phyloP scores from a whole-genome alignment of 2,113 vertebrate species.

The Podocnemis expansa region DNA sequence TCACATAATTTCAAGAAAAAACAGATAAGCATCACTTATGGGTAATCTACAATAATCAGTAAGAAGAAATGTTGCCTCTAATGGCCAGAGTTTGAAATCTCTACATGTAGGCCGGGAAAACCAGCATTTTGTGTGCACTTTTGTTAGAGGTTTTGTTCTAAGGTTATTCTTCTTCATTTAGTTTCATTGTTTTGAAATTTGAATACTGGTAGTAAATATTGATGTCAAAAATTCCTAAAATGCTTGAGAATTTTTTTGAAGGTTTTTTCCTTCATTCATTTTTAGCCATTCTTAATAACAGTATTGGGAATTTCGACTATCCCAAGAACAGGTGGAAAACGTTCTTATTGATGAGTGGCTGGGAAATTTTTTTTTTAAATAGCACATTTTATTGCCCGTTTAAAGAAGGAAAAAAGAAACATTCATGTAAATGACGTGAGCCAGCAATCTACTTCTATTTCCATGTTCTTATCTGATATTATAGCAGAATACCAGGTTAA shows the following conservation, averaged over 20 bases:
- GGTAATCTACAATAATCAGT: constrained; percentile 75
- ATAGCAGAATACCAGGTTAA: neutral
- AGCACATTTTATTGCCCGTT: neutral
- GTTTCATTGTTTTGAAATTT: constrained; percentile 4
- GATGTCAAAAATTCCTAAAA: neutral
- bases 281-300: neutral
- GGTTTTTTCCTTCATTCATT: neutral
- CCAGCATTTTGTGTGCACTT: neutral
- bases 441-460: neutral
- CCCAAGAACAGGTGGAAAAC: neutral
- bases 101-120: constrained; percentile 16
- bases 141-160: neutral
- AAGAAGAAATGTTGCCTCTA: constrained; percentile 51
- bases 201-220: neutral
- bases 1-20: constrained; percentile 78
- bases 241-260: neutral
- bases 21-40: constrained; percentile 79
- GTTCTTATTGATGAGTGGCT: neutral
- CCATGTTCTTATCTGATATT: constrained; percentile 11
- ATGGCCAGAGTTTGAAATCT: constrained; percentile 53
- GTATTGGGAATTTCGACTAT: neutral
- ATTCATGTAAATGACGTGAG: neutral
- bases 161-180: neutral
- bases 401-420: neutral
- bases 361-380: neutral